Percentiles rank a stretch among this genome's conserved stretches.
Evolutionary conservation across 2,797 vertebrate genomes (phyloP).

Genomic region (Momotus momota): DNA sequence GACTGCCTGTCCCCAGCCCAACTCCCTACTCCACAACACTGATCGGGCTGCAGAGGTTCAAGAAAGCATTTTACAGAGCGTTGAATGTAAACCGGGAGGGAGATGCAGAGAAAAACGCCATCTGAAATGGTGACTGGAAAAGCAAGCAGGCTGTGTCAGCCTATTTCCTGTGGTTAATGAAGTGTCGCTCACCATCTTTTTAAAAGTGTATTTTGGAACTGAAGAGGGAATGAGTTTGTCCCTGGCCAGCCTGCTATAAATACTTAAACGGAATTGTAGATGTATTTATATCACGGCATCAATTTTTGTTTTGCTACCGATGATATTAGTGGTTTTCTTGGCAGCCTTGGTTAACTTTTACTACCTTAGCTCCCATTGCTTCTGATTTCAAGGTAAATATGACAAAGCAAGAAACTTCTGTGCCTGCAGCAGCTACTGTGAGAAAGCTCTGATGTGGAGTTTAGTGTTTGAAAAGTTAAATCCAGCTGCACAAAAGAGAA

Average conservation of each 20-base stretch:
- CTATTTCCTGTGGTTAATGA: constrained; percentile 30
- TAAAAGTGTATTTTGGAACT: constrained; percentile 4
- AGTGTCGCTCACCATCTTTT: constrained; percentile 30
- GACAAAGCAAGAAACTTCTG: neutral
- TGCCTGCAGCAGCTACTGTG: neutral
- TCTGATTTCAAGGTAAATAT: neutral
- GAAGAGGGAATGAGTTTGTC: constrained; percentile 23
- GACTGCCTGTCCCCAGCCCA: neutral
- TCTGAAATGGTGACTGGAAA: neutral
- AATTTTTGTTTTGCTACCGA: neutral
- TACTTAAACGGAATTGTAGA: neutral
- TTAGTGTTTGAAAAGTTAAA: constrained; percentile 35
- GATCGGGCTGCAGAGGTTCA: neutral
- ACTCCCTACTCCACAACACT: rapidly evolving
- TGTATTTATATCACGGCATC: neutral
- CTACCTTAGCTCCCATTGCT: neutral
- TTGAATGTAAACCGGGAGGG: neutral
- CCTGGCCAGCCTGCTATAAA: neutral
- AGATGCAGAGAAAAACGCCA: neutral
- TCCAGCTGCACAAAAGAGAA: constrained; percentile 1
- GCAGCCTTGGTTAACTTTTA: neutral
- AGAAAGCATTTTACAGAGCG: neutral
- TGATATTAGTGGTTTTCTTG: neutral
- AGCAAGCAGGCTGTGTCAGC: constrained; percentile 12
- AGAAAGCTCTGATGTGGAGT: neutral